Base-by-base conservation (phyloP, 1,140 invertebrate genomes). In the Drosophila sturtevanti region DNA sequence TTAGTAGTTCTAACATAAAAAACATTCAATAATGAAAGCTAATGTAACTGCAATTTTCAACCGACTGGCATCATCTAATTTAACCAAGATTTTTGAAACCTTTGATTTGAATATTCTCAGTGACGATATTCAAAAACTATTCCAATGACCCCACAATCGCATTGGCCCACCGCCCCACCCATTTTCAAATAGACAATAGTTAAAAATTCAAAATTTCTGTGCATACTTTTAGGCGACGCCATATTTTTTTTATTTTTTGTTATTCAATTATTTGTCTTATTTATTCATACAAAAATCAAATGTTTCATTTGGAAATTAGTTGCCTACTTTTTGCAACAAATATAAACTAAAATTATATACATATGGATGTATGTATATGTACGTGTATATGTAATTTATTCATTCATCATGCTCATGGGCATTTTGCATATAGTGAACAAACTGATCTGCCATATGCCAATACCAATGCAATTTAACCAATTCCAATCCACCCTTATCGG, bases 381-480 rank as follows among this genome's bases (percentile, higher is more conserved):
- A 21, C 4, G 21, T 31, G 2, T 31, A 48, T 21, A 48, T 48
- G 10, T 11, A 21, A 21, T 65, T 61, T 63, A 48, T 77, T 63
- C 34, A 4, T 61, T 63, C 54, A 7, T 75, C 63, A 2, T 86
- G 75, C 1, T 89, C 76, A 9, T 71, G 59, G 7, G 72, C 63
- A 24, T 58, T 65, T 16, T 85, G 71, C 89, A 90, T 90, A 59
- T 90, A 90, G 34, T 77, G 61, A 0, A 81, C 6, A 11, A 90
- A 66, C 51, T 84, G 72, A 52, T 89, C 82, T 34, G 78, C 84
- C 89, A 90, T 90, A 21, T 90, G 84, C 89, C 89, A 90, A 73
- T 90, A 90, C 72, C 75, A 79, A 10, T 89, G 84, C 24, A 87
- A 22, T 21, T 87, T 80, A 2, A 91, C 79, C 24, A 81, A 24